Evolutionary conservation across 2,113 vertebrate genomes (phyloP).

Genomic region (Aegypius monachus): DNA sequence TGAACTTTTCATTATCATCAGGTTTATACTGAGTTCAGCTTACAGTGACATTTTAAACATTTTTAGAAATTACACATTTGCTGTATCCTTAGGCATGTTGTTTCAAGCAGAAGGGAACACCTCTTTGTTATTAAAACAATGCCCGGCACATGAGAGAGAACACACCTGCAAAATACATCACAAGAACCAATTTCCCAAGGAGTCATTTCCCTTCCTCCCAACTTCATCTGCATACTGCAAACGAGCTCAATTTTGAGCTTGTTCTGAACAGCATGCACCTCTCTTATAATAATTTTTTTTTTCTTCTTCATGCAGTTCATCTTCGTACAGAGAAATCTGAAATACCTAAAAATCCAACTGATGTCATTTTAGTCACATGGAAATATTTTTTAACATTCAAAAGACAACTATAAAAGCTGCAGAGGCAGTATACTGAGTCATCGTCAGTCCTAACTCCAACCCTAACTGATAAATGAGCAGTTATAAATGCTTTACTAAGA

Average conservation of each 20-base stretch:
- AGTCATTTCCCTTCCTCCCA: not conserved
- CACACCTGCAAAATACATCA: not conserved
- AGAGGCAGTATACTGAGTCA: not conserved
- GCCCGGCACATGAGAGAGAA: not conserved
- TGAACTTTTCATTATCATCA: not conserved
- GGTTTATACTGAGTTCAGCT: not conserved
- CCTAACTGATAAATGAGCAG: not conserved
- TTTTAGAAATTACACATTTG: not conserved
- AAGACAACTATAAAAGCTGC: not conserved
- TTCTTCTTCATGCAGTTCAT: not conserved
- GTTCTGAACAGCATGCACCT: not conserved
- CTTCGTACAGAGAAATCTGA: not conserved
- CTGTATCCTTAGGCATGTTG: not conserved
- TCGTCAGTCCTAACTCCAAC: not conserved
- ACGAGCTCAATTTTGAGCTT: not conserved
- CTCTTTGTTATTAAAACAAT: not conserved
- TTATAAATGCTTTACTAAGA: not conserved
- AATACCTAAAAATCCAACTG: not conserved
- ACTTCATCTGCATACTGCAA: not conserved
- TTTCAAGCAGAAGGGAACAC: not conserved
- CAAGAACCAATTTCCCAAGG: not conserved
- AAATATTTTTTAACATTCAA: not conserved
- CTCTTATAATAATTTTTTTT: not conserved
- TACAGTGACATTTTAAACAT: not conserved
- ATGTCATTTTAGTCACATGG: not conserved